Evolutionary conservation across 2,113 vertebrate species (phyloP).

Genomic region (Melanerpes aurifrons): DNA sequence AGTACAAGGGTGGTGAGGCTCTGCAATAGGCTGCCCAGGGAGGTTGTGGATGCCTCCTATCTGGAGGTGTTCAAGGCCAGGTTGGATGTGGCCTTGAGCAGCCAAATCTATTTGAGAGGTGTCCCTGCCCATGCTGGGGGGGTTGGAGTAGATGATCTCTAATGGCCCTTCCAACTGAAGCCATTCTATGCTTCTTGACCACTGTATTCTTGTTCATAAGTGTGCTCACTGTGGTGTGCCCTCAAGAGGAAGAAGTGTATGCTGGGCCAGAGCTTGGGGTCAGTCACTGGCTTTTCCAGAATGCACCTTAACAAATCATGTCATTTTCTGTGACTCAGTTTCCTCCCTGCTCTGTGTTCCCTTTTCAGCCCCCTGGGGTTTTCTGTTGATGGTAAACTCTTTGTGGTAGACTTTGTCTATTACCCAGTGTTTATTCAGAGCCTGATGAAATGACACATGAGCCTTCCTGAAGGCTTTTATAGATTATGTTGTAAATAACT

Average conservation of each 20-base stretch:
- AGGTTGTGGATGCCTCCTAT: too few species aligned
- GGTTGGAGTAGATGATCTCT: too few species aligned
- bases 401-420: not conserved
- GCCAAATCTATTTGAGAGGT: too few species aligned
- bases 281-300: not conserved
- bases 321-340: not conserved
- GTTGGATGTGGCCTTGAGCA: too few species aligned
- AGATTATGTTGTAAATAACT: conserved; percentile 31
- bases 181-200: not conserved
- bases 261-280: not conserved
- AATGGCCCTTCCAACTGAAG: too few species aligned
- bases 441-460: not conserved
- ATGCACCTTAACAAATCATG: not conserved
- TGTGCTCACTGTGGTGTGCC: not conserved
- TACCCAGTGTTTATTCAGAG: conserved; percentile 23
- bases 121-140: too few species aligned
- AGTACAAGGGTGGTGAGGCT: too few species aligned
- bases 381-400: not conserved
- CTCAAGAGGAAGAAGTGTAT: not conserved
- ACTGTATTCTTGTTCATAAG: not conserved
- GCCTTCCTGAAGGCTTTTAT: conserved; percentile 18
- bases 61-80: too few species aligned
- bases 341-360: not conserved
- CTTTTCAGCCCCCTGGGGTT: not conserved
- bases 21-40: too few species aligned